phyloP scores from a whole-genome alignment of 1,140 invertebrate genomes.

The Diabrotica undecimpunctata region DNA sequence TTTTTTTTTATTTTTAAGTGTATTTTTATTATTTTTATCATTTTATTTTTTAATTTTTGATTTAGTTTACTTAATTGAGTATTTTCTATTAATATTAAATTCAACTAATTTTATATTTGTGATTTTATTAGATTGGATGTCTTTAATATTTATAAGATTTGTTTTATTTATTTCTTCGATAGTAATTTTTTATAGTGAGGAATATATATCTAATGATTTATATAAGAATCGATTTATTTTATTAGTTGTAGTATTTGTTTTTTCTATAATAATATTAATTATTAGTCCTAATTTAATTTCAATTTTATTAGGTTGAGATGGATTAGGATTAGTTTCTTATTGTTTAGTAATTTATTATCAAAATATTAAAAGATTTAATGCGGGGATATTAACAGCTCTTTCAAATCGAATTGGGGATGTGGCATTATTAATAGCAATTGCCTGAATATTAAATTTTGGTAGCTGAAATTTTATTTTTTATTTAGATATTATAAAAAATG shows the following conservation, averaged over 20 bases:
- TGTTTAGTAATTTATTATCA: conserved; percentile 65
- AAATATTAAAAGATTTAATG: conserved; percentile 57
- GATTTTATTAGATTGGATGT: conserved; percentile 59
- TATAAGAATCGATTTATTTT: conserved; percentile 55
- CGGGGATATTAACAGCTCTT: conserved; percentile 60
- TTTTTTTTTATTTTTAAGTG: conserved; percentile 43
- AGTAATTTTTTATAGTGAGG: conserved; percentile 57
- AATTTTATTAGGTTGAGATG: conserved; percentile 68
- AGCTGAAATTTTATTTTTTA: conserved; percentile 53
- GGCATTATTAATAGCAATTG: conserved; percentile 54
- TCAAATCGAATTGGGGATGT: conserved; percentile 62
- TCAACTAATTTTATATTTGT: conserved; percentile 49
- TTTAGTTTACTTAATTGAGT: conserved; percentile 52
- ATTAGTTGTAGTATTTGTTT: conserved; percentile 61
- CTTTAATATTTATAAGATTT: conserved; percentile 55
- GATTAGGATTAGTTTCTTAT: conserved; percentile 63
- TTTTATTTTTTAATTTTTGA: conserved; percentile 50
- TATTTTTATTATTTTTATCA: conserved; percentile 46
- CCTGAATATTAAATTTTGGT: conserved; percentile 54
- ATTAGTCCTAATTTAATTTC: conserved; percentile 62
- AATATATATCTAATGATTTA: conserved; percentile 52
- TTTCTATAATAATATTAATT: conserved; percentile 67
- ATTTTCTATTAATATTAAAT: conserved; percentile 51
- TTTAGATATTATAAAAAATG: conserved; percentile 49
- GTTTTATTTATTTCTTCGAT: conserved; percentile 61